A percentile compares a stretch with the other conserved stretches of the same genome.
phyloP scores from a whole-genome alignment of 2,888 invertebrate species.

The Eristalis arbustorum region DNA sequence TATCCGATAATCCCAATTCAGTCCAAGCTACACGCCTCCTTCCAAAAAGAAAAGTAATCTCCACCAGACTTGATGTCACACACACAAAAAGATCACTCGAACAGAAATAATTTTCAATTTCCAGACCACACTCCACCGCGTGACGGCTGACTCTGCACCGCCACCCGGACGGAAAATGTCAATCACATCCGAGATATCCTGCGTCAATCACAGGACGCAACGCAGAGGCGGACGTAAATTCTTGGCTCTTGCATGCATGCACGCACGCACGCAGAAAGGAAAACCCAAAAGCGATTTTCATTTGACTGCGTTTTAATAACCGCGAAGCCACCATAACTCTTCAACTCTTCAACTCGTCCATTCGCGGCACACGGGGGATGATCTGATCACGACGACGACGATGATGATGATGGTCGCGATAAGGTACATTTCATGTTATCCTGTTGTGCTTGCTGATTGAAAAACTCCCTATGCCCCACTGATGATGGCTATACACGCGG shows the following conservation, averaged over 20 bases:
- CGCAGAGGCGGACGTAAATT: not conserved
- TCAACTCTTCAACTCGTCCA: no score
- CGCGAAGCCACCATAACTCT: slow-evolving; percentile 40
- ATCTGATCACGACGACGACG: slow-evolving; percentile 1
- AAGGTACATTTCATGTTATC: slow-evolving; percentile 30
- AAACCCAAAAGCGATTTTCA: slow-evolving; percentile 56
- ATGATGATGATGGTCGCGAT: slow-evolving; percentile 13
- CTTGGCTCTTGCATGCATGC: slow-evolving; percentile 13
- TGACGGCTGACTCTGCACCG: slow-evolving; percentile 10
- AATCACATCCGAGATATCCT: slow-evolving; percentile 43
- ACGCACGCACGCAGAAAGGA: not conserved
- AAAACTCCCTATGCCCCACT: slow-evolving; percentile 32
- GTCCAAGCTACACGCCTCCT: slow-evolving; percentile 38
- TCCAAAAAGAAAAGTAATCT: slow-evolving; percentile 4
- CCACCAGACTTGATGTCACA: slow-evolving; percentile 6
- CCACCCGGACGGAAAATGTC: slow-evolving; percentile 64
- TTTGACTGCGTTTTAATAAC: slow-evolving; percentile 62
- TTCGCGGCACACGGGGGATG: slow-evolving; percentile 17
- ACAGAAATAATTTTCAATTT: slow-evolving; percentile 52
- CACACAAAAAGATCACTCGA: slow-evolving; percentile 54
- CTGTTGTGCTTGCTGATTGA: no score
- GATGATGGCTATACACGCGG: slow-evolving; percentile 20
- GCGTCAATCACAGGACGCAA: slow-evolving; percentile 23
- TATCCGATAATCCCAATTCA: slow-evolving; percentile 24
- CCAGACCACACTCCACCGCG: not conserved